Conservation (phyloP, 2,113 vertebrate genomes). For the Vulpes ferrilata region DNA sequence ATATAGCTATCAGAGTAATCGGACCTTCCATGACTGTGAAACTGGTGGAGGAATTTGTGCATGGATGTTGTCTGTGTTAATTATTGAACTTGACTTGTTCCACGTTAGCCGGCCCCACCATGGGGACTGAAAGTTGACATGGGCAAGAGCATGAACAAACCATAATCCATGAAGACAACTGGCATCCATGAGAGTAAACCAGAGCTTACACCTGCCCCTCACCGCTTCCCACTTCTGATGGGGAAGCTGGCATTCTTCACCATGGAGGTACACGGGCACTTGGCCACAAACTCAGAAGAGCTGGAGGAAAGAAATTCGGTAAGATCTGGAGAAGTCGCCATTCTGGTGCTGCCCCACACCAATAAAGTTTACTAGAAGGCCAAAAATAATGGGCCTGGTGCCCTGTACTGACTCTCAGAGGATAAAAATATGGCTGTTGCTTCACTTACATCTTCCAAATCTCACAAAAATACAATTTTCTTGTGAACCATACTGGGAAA, state of each 20-base stretch:
- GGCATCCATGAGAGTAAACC: not conserved
- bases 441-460: not conserved
- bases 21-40: not conserved
- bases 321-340: not conserved
- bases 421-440: not conserved
- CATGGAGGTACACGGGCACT: rapidly evolving
- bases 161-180: not conserved
- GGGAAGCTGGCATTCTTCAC: not conserved
- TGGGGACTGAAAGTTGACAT: not conserved
- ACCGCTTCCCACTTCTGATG: not conserved
- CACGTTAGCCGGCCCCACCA: not conserved
- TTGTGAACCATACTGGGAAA: not conserved
- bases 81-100: not conserved
- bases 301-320: not conserved
- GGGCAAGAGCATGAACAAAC: not conserved
- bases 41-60: not conserved
- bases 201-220: not conserved
- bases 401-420: not conserved
- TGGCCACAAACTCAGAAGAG: not conserved
- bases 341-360: not conserved
- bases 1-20: not conserved
- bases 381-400: not conserved
- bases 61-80: not conserved
- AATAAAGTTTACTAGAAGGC: not conserved
- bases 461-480: not conserved